A percentile compares a stretch with the other conserved stretches of the same genome.
Conservation (phyloP, 2,888 invertebrate species). For the Platypus cylindrus region DNA sequence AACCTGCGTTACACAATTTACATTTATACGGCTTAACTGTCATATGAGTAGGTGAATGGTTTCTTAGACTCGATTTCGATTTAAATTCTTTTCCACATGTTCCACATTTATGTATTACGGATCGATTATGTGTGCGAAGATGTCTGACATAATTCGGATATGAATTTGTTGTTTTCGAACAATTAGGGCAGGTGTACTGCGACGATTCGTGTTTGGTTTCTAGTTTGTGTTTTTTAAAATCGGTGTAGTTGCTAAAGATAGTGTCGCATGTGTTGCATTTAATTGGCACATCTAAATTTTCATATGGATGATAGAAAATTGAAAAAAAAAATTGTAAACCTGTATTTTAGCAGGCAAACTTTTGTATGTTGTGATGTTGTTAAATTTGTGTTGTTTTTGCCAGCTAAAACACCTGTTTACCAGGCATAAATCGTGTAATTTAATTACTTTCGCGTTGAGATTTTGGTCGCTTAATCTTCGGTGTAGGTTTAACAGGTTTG, state of each 20-base stretch:
- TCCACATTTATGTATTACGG: conserved; percentile 7
- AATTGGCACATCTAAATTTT: conserved; percentile 2
- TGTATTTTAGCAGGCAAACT: too few species aligned
- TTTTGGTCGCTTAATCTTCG: conserved; percentile 8
- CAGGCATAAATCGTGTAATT: neutral
- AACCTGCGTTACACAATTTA: conserved; percentile 4
- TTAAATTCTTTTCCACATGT: conserved; percentile 9
- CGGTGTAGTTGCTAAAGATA: conserved; percentile 9
- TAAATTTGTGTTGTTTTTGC: neutral
- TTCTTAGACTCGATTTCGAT: conserved; percentile 6
- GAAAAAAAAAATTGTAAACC: too few species aligned
- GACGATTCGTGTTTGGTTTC: conserved; percentile 15
- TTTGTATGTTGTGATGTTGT: too few species aligned
- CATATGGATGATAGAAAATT: neutral
- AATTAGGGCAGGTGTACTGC: conserved; percentile 13
- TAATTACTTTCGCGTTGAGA: conserved; percentile 6
- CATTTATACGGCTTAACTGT: conserved; percentile 7
- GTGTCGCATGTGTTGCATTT: conserved; percentile 15
- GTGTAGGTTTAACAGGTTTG: neutral
- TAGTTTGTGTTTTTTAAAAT: conserved; percentile 13
- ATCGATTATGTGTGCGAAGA: conserved; percentile 9
- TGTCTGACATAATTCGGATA: conserved; percentile 14
- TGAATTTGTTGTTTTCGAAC: conserved; percentile 12
- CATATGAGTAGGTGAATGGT: conserved; percentile 8
- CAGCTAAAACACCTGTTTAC: neutral